Conservation (phyloP, 2,113 vertebrate genomes). For the Vimba vimba region DNA sequence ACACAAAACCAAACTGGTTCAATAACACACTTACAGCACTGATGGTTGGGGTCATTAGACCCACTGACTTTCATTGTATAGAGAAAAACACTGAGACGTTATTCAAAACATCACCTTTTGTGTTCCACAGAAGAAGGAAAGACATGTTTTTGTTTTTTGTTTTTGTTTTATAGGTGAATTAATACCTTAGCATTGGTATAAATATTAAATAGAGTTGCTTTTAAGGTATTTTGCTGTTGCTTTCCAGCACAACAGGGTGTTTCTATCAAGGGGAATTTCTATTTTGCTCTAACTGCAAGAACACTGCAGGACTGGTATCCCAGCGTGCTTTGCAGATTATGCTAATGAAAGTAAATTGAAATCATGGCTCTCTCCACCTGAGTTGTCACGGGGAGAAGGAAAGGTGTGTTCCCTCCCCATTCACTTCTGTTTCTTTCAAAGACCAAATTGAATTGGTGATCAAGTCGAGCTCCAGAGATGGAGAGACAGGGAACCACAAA, state of each 20-base stretch:
- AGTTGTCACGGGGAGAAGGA: conserved; percentile 6
- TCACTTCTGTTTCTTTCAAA: conserved; percentile 16
- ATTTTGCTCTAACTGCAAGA: conserved; percentile 3
- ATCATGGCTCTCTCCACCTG: conserved; percentile 30
- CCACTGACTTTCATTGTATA: neutral
- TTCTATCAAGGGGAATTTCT: neutral
- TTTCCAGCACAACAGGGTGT: neutral
- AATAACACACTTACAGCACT: too few species aligned
- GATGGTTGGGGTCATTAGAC: neutral
- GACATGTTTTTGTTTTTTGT: neutral
- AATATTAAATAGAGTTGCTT: neutral
- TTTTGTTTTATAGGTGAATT: neutral
- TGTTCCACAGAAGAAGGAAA: neutral
- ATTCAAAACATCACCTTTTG: neutral
- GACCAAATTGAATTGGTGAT: conserved; percentile 18
- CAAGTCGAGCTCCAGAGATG: conserved; percentile 23
- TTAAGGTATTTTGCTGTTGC: neutral
- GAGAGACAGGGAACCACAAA: conserved; percentile 36
- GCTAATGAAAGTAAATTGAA: conserved; percentile 18
- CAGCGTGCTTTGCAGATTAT: conserved; percentile 15
- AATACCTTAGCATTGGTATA: neutral
- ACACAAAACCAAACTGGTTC: too few species aligned
- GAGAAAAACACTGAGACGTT: neutral
- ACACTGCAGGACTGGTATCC: neutral
- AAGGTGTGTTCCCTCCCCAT: conserved; percentile 1